Base-by-base conservation (phyloP, 1,140 invertebrate species). In the Probaryconus sp. region DNA sequence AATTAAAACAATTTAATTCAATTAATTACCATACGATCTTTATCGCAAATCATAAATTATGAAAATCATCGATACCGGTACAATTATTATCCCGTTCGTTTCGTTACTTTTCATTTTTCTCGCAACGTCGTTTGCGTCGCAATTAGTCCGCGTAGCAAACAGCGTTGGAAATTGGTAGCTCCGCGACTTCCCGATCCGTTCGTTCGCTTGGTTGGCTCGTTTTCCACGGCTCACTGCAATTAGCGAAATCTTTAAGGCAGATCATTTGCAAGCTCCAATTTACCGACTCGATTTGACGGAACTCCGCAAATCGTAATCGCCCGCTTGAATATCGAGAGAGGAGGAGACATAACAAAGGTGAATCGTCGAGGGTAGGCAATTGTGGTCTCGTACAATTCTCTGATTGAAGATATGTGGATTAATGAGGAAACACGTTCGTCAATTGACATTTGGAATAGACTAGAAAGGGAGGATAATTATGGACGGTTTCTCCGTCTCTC, bases 221-320 rank as follows among this genome's bases (percentile, higher is more conserved):
- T 42, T 42, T 21, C 17, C 9, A 16, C 35, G 7, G 10, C 18
- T 5, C 17, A 18, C 20, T 33, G 58, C 79, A 84, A 83, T 84
- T 84, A 81, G 78, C 38, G 70, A 70, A 79, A 78, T 79, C 77
- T 78, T 79, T 67, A 79, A 81, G 71, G 47, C 60, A 50, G 77
- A 83, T 82, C 79, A 77, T 81, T 81, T 79, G 77, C 79, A 78
- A 80, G 80, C 67, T 77, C 73, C 70, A 82, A 81, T 83, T 83
- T 82, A 47, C 40, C 30, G 24, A 56, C 67, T 79, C 75, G 77
- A 82, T 81, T 79, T 60, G 71, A 42, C 43, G 50, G 43, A 70
- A 72, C 31, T 37, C 6, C 10, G 30, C 43, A 55, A 51, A 64
- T 74, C 71, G 53, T 21, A 40, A 21, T 30, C 16, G 16, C 24